Conservation (phyloP, 2,888 invertebrate species). For the Drosophila mimetica region DNA sequence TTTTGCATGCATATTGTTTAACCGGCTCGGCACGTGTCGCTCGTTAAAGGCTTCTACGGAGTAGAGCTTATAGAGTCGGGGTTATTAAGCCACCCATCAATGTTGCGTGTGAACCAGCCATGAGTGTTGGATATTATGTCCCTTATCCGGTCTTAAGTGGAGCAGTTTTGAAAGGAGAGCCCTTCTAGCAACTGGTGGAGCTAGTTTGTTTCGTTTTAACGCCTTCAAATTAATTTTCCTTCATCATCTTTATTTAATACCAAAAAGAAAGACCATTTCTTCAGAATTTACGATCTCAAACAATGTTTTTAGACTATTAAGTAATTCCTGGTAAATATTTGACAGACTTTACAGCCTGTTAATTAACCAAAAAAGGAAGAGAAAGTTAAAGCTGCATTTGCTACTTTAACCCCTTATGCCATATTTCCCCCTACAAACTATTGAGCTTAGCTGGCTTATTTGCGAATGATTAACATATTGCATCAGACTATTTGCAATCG, state of each 20-base stretch:
- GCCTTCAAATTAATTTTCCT: not conserved
- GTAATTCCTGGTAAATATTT: not conserved
- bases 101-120: slow-evolving; percentile 23
- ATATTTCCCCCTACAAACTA: slow-evolving; percentile 8
- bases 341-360: not conserved
- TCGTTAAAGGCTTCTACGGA: slow-evolving; percentile 37
- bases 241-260: not conserved
- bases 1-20: slow-evolving; percentile 23
- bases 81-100: slow-evolving; percentile 4
- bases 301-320: too few relatives aligned
- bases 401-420: not conserved
- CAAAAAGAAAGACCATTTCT: too few relatives aligned
- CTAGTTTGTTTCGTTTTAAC: not conserved
- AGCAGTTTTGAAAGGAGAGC: not conserved
- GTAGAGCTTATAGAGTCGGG: not conserved
- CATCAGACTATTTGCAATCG: slow-evolving; percentile 37
- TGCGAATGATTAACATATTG: slow-evolving; percentile 38
- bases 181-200: not conserved
- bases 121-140: slow-evolving; percentile 11
- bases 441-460: slow-evolving; percentile 16
- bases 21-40: slow-evolving; percentile 53
- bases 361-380: not conserved
- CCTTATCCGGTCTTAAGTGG: slow-evolving; percentile 20
- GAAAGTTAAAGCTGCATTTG: not conserved
- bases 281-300: not conserved